Base-by-base conservation (phyloP, 2,113 vertebrate genomes). In the Colistium nudipinnis region DNA sequence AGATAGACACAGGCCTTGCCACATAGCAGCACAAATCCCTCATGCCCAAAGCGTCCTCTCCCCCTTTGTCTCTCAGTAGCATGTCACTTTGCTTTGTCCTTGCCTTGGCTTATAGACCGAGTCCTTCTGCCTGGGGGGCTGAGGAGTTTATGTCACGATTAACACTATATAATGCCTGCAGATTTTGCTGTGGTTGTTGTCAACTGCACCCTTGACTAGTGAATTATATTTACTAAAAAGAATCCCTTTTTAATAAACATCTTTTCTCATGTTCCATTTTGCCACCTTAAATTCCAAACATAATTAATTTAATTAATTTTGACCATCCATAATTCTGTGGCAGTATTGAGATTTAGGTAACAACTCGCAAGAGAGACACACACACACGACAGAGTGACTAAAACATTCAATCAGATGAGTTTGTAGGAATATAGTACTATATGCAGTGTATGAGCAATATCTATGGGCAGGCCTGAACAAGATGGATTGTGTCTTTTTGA, bases 401-500 rank as follows among this genome's bases (percentile, higher is more conserved):
- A n/a, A n/a, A n/a, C n/a, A 22, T 30, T 53, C 2, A 13, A 33
- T 24, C 14, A 24, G 25, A 22, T 27, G 51, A 41, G 53, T 69
- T 61, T 76, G 44, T 66, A 57, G 16, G 24, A 24, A 33, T 79
- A 44, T 66, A 57, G 16, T 13, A 24, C 28, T 79, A 44, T 66
- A 57, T 28, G 13, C 48, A 38, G 39, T 56, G 45, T 44, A 17
- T 54, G 45, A 55, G 52, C 33, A 65, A 47, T 55, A 31, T 62
- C 55, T 45, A 36, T 13, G 47, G 70, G 52, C 31, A 56, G 54
- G 80, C 63, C 74, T 84, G 83, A 54, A 64, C 49, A 61, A 60
- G 27, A 76, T 73, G 39, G 74, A 87, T 90, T 89, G 89, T 76
- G 91, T 92, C 90, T 85, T 87, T 70, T 90, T 89, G 91, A 81